Conservation (phyloP, 2,888 invertebrate genomes). For the Lepidochitona cinerea region DNA sequence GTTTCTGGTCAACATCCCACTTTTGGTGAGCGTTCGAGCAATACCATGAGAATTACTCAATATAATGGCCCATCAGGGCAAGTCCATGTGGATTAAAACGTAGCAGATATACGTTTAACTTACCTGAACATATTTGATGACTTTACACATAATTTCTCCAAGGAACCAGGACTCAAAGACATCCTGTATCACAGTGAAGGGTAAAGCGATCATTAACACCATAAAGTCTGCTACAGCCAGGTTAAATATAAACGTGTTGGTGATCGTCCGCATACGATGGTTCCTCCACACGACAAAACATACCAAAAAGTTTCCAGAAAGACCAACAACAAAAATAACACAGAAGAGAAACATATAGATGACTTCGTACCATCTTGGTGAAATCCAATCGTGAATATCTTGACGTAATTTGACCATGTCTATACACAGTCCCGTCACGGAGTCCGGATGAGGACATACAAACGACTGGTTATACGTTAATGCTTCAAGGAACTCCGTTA, state of each 20-base stretch:
- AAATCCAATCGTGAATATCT: neutral
- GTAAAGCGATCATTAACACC: slow-evolving; percentile 32
- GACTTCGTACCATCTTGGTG: neutral
- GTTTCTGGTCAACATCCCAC: no score
- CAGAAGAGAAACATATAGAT: slow-evolving; percentile 21
- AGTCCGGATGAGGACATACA: no score
- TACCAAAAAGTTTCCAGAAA: slow-evolving; percentile 28
- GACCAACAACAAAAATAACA: slow-evolving; percentile 19
- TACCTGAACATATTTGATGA: slow-evolving; percentile 33
- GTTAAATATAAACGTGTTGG: slow-evolving; percentile 35
- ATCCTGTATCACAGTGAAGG: slow-evolving; percentile 29
- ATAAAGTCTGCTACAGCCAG: slow-evolving; percentile 35
- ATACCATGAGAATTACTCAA: no score
- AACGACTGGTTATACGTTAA: no score
- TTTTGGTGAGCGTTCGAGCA: no score
- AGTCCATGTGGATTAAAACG: no score
- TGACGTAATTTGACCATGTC: neutral
- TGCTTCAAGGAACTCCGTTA: no score
- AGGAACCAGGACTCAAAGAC: slow-evolving; percentile 35
- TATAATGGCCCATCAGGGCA: no score
- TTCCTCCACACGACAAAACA: slow-evolving; percentile 23
- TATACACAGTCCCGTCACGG: neutral
- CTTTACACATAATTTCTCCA: slow-evolving; percentile 31
- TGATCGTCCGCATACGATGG: slow-evolving; percentile 31
- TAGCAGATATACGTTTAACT: no score